Conservation (phyloP, 2,113 vertebrate genomes). For the Connochaetes taurinus region DNA sequence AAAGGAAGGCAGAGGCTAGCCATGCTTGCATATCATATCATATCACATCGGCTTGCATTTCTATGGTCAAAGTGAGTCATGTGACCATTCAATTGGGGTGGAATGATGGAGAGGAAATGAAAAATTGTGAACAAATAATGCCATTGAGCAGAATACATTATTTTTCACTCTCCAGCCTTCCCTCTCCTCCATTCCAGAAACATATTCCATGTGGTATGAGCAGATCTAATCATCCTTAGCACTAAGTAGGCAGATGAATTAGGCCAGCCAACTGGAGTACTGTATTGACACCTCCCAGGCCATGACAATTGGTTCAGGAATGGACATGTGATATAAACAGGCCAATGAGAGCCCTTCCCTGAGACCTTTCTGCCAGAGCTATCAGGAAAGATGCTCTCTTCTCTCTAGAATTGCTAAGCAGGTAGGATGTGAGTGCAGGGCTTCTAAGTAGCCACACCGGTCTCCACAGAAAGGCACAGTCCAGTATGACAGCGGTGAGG, state of each 20-base stretch:
- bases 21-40: fast-evolving
- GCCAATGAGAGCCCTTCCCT: constrained; percentile 5
- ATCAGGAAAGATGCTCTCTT: neutral
- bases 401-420: neutral
- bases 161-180: neutral
- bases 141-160: neutral
- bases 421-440: neutral
- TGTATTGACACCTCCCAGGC: neutral
- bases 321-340: neutral
- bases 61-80: neutral
- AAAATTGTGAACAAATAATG: neutral
- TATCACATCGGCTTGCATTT: fast-evolving
- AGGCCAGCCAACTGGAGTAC: neutral
- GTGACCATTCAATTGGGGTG: fast-evolving
- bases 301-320: neutral
- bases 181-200: neutral
- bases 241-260: neutral
- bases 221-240: neutral
- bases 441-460: fast-evolving
- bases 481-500: fast-evolving
- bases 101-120: neutral
- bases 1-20: neutral
- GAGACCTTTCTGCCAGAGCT: neutral
- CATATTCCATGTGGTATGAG: neutral
- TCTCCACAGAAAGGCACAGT: neutral